phyloP scores from a whole-genome alignment of 2,113 vertebrate species.

The Alligator sinensis region DNA sequence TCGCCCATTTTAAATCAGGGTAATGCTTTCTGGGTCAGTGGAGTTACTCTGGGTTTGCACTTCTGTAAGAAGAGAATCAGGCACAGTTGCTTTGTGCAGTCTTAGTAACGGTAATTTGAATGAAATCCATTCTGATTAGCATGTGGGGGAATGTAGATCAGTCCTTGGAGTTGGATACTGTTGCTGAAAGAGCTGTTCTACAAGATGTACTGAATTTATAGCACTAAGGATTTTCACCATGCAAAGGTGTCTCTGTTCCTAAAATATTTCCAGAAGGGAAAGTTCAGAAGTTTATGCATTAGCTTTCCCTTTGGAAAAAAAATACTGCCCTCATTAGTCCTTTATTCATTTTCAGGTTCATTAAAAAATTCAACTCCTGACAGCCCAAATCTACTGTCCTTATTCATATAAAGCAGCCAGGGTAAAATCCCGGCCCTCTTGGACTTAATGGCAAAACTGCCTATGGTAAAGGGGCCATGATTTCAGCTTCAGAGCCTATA shows the following conservation, averaged over 20 bases:
- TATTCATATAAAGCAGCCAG: not conserved
- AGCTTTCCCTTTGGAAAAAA: not conserved
- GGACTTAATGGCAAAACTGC: not conserved
- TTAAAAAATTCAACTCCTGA: not conserved
- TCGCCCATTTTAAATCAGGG: fast-evolving
- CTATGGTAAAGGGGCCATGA: fast-evolving
- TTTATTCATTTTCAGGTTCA: fast-evolving
- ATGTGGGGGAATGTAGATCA: fast-evolving
- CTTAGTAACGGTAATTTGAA: fast-evolving
- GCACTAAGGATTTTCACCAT: fast-evolving
- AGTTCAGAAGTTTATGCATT: fast-evolving
- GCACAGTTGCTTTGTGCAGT: not conserved
- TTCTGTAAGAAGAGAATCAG: fast-evolving
- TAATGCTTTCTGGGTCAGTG: fast-evolving
- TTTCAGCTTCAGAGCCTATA: not conserved
- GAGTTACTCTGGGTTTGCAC: fast-evolving
- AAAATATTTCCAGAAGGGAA: not conserved
- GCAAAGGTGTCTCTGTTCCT: not conserved
- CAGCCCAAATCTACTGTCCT: not conserved
- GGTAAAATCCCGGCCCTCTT: fast-evolving
- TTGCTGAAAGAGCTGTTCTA: not conserved
- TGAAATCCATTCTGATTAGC: not conserved
- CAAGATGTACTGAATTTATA: not conserved
- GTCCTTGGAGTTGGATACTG: no score
- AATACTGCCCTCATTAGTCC: fast-evolving